Evolutionary conservation across 2,888 invertebrate genomes (phyloP).

Genomic region (Tineola bisselliella): DNA sequence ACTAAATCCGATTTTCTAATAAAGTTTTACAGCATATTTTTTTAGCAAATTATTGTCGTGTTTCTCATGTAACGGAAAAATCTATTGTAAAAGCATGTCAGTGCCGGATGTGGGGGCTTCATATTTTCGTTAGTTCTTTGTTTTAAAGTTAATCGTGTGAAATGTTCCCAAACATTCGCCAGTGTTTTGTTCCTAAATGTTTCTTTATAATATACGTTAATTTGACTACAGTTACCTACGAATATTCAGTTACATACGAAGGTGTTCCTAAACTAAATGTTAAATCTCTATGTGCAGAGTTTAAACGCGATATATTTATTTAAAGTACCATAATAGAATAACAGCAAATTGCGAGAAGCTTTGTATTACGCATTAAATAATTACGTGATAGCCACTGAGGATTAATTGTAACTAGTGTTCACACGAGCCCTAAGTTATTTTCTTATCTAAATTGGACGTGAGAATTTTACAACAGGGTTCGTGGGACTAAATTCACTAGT

Average conservation of each 20-base stretch:
- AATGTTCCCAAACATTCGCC: constrained; percentile 28
- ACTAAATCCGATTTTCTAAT: not conserved
- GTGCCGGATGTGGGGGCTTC: constrained; percentile 42
- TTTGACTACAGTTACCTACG: not conserved
- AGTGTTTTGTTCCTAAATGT: not conserved
- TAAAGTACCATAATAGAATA: not conserved
- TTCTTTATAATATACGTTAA: not conserved
- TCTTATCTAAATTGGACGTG: not conserved
- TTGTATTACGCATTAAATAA: not conserved
- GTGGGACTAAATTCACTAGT: not conserved
- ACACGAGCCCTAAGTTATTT: not conserved
- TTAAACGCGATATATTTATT: too few species aligned
- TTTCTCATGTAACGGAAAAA: constrained; percentile 10
- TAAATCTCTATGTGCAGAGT: too few species aligned
- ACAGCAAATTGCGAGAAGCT: not conserved
- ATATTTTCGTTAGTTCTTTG: constrained; percentile 57
- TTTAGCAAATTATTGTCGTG: not conserved
- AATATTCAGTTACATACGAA: not conserved
- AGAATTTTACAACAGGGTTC: constrained; percentile 3
- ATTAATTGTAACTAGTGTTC: not conserved
- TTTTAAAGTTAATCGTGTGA: constrained; percentile 60
- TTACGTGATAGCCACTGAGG: not conserved
- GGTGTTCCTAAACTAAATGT: too few species aligned
- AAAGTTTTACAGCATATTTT: not conserved
- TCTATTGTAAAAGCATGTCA: constrained; percentile 37